Base-by-base conservation (phyloP, 1,140 invertebrate species). In the Leguminivora glycinivorella region DNA sequence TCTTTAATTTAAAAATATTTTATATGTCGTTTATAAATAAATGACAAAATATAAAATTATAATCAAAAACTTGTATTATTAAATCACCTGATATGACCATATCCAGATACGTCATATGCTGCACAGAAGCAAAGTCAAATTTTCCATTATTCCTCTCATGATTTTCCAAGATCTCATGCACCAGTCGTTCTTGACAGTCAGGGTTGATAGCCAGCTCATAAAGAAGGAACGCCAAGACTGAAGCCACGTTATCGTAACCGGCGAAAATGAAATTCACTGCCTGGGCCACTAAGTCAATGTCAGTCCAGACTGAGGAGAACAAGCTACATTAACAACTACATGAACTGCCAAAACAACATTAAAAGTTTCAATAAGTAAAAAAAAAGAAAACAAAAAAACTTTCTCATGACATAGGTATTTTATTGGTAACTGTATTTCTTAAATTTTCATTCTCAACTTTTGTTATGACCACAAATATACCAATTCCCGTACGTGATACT, bases 221-320 rank as follows among this genome's bases (percentile, higher is more conserved):
- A 0, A 94, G 72, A 1, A 90, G 81, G 71, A 93, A 94, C 0
- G 91, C 80, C 71, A 95, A 88, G 0, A 92, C 90, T 0, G 92
- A 91, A 5, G 94, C 92, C 22, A 94, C 92, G 0, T 94, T 94
- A 40, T 96, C 95, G 75, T 93, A 95, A 40, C 94, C 94, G 29
- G 93, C 94, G 14, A 93, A 67, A 63, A 89, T 79, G 75, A 89
- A 87, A 0, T 87, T 17, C 1, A 82, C 70, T 0, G 81, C 85
- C 74, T 82, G 87, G 0, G 84, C 83, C 2, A 74, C 92, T 85
- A 83, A 85, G 40, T 89, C 83, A 3, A 60, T 68, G n/a, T 87
- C 82, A 4, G 78, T 70, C 84, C 84, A 88, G 5, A 29, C 75
- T 76, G 67, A 9, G 14, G 68, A n/a, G 31, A 34, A 34, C 2